A percentile compares a stretch with the other conserved stretches of the same genome.
Conservation (phyloP, 2,113 vertebrate genomes). For the Centropristis striata region DNA sequence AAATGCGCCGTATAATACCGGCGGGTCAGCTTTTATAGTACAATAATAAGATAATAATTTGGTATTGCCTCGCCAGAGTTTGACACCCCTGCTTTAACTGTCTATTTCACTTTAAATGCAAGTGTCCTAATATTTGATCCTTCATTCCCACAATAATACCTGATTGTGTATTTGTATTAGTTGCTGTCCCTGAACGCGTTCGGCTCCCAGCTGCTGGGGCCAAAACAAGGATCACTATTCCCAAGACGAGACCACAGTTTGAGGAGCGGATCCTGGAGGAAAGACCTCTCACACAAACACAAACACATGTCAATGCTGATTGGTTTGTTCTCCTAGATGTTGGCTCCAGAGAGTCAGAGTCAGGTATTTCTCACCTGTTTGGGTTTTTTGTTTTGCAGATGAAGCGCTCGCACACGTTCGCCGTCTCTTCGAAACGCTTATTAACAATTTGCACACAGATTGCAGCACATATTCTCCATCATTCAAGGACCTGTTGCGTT, state of each 20-base stretch:
- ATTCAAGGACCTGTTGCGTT: not conserved
- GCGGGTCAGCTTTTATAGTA: no score
- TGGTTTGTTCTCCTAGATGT: conserved; percentile 82
- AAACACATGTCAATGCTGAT: conserved; percentile 65
- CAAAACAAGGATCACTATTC: conserved; percentile 33
- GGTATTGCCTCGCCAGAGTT: no score
- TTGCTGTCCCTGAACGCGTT: conserved; percentile 19
- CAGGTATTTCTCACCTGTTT: conserved; percentile 64
- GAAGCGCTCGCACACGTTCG: conserved; percentile 16
- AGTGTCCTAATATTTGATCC: not conserved
- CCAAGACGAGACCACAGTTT: conserved; percentile 61
- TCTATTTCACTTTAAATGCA: not conserved
- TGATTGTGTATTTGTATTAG: conserved; percentile 60
- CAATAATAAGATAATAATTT: no score
- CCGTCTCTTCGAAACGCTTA: conserved; percentile 32
- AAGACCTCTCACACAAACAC: conserved; percentile 46
- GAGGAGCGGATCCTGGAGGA: conserved; percentile 70
- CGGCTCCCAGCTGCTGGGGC: conserved; percentile 30
- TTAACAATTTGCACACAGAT: conserved; percentile 47
- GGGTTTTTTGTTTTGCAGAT: conserved; percentile 11
- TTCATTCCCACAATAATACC: conserved; percentile 32
- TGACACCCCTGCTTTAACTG: no score
- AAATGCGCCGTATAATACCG: no score
- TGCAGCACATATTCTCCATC: not conserved
- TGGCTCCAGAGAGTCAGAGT: conserved; percentile 61